These are phyloP conservation scores for Andrena marginata DNA, from an alignment of 2,888 invertebrate species.

Conservation along the genomic window DNA sequence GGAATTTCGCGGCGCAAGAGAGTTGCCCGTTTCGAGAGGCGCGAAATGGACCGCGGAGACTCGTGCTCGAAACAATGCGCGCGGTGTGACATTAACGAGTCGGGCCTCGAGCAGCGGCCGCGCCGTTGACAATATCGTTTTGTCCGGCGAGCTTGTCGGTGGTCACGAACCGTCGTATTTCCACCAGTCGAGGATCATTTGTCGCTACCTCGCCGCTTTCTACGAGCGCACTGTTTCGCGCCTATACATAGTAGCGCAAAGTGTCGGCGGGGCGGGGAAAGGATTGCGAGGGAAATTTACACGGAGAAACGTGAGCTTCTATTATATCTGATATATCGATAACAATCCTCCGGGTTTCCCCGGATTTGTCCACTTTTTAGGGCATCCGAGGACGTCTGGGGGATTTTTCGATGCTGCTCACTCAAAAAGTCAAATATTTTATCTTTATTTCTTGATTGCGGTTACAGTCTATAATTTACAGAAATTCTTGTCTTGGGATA, in stretches of 20 bases:
- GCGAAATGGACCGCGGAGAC: slow-evolving; percentile 73
- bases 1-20: slow-evolving; percentile 45
- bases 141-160: slow-evolving; percentile 73
- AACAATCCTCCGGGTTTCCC: too few species aligned
- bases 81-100: slow-evolving; percentile 76
- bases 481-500: too few species aligned
- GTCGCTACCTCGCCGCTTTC: slow-evolving; percentile 50
- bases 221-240: slow-evolving; percentile 46
- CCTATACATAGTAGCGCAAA: slow-evolving; percentile 37
- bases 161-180: slow-evolving; percentile 75
- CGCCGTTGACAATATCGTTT: slow-evolving; percentile 81
- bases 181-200: slow-evolving; percentile 54
- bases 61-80: slow-evolving; percentile 82
- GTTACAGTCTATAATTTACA: too few species aligned
- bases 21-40: slow-evolving; percentile 46
- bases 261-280: not conserved
- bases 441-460: too few species aligned
- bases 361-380: too few species aligned
- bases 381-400: too few species aligned
- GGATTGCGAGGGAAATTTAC: slow-evolving; percentile 18
- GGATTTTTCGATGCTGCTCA: too few species aligned
- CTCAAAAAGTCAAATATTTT: too few species aligned
- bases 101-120: slow-evolving; percentile 56
- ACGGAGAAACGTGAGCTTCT: not conserved
- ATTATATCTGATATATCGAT: too few species aligned